Conservation (phyloP, 2,113 vertebrate genomes). For the Tetrax tetrax region DNA sequence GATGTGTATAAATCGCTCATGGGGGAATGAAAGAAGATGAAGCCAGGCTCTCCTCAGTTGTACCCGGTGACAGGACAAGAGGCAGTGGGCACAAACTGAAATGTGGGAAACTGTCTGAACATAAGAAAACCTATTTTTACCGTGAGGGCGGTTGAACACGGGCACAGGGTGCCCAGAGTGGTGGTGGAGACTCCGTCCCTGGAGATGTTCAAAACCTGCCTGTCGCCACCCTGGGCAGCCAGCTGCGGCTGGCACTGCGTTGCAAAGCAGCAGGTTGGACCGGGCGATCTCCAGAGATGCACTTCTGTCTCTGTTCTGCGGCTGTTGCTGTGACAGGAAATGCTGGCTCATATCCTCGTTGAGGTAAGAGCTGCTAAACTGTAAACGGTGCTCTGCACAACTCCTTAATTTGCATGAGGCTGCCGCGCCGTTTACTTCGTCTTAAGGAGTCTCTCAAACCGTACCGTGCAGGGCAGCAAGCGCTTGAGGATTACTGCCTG, state of each 20-base stretch:
- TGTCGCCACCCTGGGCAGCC: not conserved
- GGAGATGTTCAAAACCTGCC: not conserved
- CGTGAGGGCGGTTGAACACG: not conserved
- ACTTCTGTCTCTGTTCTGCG: not conserved
- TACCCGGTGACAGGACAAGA: not conserved
- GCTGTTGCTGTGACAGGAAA: not conserved
- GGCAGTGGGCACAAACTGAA: not conserved
- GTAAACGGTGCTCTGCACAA: not conserved
- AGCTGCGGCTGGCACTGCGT: not conserved
- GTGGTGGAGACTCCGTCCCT: not conserved
- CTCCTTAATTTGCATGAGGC: not conserved
- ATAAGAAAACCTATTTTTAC: not conserved
- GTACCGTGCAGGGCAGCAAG: not conserved
- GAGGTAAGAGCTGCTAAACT: not conserved
- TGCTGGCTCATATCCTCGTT: not conserved
- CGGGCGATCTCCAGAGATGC: not conserved
- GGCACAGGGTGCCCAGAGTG: not conserved
- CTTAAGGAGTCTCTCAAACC: not conserved
- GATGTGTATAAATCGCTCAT: too few species aligned
- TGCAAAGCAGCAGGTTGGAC: not conserved
- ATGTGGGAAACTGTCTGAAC: not conserved
- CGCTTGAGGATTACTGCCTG: not conserved
- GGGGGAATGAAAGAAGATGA: not conserved
- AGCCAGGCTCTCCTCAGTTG: not conserved
- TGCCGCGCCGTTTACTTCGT: too few species aligned